Base-by-base conservation (phyloP, 2,888 invertebrate species). In the Heliconius sara region DNA sequence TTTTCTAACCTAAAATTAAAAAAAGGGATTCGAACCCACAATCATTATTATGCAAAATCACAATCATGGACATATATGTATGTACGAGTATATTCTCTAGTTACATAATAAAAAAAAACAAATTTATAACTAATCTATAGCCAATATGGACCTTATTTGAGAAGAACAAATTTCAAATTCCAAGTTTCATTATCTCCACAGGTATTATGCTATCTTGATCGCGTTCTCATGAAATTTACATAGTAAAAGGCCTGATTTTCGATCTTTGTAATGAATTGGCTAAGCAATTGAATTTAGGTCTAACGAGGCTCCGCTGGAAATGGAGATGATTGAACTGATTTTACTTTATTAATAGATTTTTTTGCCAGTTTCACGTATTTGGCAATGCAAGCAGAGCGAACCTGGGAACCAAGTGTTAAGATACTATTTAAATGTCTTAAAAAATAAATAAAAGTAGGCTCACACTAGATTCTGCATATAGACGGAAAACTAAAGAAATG, bases 141-240 rank as follows among this genome's bases (percentile, higher is more conserved):
- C 3, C 3, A 77, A 80, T 72, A 67, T 30, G 34, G 25, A 52
- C 84, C 84, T 79, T 84, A 83, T 81, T n/a, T 39, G 79, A 77
- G 81, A 71, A 43, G 12, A 9, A 57, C 82, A 83, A 77, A 78
- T 74, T 79, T 80, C 80, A 83, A 79, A 73, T 81, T 63, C n/a
- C 34, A 39, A 2, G 34, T 27, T 9, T 57, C 1, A 39, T 27
- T 66, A 57, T n/a, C 63, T 72, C 76, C 65, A 34, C 73, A 73
- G 60, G 60, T 73, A 73, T 60, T 60, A 60, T 77, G 71, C 82
- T 80, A 82, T 87, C 81, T 84, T 83, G 83, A 84, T 83, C 80
- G 81, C 81, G 84, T 86, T 86, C 77, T 82, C 66, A 60, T 47
- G 66, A 84, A 83, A 91, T 92, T 91, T 90, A 88, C 89, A 91